These are phyloP conservation scores for Molorchus minor DNA, from an alignment of 2,888 invertebrate genomes.

Conservation along the genomic window DNA sequence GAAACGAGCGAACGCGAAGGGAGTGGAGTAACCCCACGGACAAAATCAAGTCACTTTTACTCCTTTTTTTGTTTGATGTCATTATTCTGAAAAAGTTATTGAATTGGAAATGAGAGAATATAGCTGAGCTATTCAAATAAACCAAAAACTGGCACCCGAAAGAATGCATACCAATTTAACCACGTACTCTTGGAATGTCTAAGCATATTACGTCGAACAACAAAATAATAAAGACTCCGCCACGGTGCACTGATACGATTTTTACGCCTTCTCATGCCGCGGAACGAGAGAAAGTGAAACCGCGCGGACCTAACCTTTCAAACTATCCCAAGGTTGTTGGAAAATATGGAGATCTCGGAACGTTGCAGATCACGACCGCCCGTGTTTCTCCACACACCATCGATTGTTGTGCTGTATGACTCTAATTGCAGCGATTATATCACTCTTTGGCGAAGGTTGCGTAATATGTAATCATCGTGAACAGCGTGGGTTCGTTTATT, in stretches of 20 bases:
- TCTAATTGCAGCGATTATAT: slow-evolving; percentile 5
- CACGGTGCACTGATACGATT: slow-evolving; percentile 20
- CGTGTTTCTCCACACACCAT: not conserved
- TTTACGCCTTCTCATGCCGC: slow-evolving; percentile 37
- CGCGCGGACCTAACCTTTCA: slow-evolving; percentile 28
- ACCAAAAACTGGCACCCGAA: too few species aligned
- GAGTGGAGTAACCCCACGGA: too few species aligned
- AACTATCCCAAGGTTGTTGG: slow-evolving; percentile 31
- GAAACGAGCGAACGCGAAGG: too few species aligned
- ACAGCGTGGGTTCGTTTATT: not conserved
- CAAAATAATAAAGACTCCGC: slow-evolving; percentile 3
- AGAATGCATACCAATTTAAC: too few species aligned
- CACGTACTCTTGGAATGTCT: slow-evolving; percentile 5
- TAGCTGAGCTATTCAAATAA: too few species aligned
- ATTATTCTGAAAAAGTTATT: too few species aligned
- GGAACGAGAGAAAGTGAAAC: slow-evolving; percentile 37
- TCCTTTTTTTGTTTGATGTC: too few species aligned
- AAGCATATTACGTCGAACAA: slow-evolving; percentile 5
- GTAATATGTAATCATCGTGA: not conserved
- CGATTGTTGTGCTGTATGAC: not conserved
- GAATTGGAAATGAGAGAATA: too few species aligned
- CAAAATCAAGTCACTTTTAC: too few species aligned
- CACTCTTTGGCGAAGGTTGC: not conserved
- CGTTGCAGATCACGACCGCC: slow-evolving; percentile 8
- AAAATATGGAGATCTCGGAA: slow-evolving; percentile 6